These are phyloP conservation scores for Eilema depressum DNA, from an alignment of 2,888 invertebrate species.

Conservation along the genomic window DNA sequence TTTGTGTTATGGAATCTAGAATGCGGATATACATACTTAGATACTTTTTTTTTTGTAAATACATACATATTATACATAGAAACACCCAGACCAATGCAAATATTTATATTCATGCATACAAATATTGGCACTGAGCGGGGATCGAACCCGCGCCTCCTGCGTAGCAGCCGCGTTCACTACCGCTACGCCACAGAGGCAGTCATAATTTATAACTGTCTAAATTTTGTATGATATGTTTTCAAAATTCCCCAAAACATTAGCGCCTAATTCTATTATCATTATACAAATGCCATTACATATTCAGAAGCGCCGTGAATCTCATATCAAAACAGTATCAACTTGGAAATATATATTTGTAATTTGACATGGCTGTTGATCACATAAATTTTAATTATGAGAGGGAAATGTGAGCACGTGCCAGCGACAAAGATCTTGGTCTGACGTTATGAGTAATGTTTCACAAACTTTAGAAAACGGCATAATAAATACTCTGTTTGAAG, in stretches of 20 bases:
- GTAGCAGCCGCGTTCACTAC: no score
- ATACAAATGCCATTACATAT: slow-evolving; percentile 15
- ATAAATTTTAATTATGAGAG: slow-evolving; percentile 24
- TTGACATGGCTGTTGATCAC: slow-evolving; percentile 13
- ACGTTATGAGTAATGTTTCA: slow-evolving; percentile 10
- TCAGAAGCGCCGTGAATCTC: slow-evolving; percentile 15
- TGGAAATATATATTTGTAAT: slow-evolving; percentile 13
- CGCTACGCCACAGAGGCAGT: no score
- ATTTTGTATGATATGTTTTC: neutral
- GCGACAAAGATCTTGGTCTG: slow-evolving; percentile 20
- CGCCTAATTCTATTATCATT: neutral
- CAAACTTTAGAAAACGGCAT: slow-evolving; percentile 10
- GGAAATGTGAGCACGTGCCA: slow-evolving; percentile 14
- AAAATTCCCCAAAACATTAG: slow-evolving; percentile 8
- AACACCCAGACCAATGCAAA: no score
- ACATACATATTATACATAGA: no score
- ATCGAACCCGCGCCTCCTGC: no score
- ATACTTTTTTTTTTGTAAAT: no score
- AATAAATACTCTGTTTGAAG: slow-evolving; percentile 16
- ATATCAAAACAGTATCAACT: slow-evolving; percentile 13
- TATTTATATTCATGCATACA: no score
- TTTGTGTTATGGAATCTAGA: no score
- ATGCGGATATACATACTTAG: no score
- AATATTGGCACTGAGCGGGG: no score
- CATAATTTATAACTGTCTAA: neutral